Evolutionary conservation across 2,113 vertebrate genomes (phyloP), one percentile per base, ranked within the genome.

Genomic region (Craseonycteris thonglongyai): DNA sequence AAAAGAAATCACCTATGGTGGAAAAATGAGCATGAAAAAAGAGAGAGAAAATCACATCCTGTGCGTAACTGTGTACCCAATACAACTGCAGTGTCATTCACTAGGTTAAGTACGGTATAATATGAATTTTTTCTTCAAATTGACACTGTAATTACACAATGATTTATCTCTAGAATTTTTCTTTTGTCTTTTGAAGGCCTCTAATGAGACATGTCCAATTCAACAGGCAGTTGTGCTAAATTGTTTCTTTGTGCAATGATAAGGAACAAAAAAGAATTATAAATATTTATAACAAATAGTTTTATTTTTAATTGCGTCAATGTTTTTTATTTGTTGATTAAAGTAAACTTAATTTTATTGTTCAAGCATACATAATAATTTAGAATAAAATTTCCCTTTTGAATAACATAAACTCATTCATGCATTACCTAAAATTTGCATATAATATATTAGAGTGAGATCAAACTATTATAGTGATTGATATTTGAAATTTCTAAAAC

Each of bases 251-350:
- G 24, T 93, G 51, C 90, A 75, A 80, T 92, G 5, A 75, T 87
- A 5, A 14, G 7, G 15, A 85, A 81, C 13, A 61, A 66, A 15
- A 74, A 80, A 69, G 6, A 74, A 75, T 85, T 63, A 71, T 71
- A 49, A 89, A 35, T 69, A 86, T 51, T 72, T 72, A 51, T 4
- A 94, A 54, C 30, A 90, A 88, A 74, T 47, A 30, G 49, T 66
- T 92, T 85, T 74, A 76, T 79, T 88, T n/a, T 59, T 45, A 87
- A 91, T 87, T 92, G 15, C 35, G 90, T 72, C 40, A 90, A 93
- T 8, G 49, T 81, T 89, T 65, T 88, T 11, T 72, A 81, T 86
- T 51, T 85, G 33, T 89, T 58, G 12, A 69, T 59, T 68, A 88
- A 13, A 68, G 28, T 47, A 47, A 86, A 93, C 66, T 38, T 47